Evolutionary conservation across 2,797 vertebrate genomes (phyloP).

Genomic region (Limosa lapponica): DNA sequence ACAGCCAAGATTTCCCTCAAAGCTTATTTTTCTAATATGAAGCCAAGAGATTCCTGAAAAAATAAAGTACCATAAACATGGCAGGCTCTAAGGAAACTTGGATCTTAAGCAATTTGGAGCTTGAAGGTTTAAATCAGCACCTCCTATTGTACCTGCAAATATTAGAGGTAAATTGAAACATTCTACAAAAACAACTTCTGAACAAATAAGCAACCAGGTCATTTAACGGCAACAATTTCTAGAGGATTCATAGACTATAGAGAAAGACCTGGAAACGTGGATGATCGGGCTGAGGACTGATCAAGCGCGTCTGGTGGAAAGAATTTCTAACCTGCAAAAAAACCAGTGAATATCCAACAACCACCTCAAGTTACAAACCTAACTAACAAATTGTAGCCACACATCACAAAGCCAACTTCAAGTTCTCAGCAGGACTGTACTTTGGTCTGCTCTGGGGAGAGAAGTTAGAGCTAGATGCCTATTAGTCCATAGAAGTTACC

Average conservation of each 20-base stretch:
- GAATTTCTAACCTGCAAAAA: neutral
- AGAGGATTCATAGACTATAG: neutral
- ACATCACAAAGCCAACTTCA: neutral
- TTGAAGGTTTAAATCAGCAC: neutral
- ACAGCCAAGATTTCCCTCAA: conserved; percentile 1
- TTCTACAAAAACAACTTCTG: neutral
- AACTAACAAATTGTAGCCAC: fast-evolving
- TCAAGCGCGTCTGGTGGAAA: neutral
- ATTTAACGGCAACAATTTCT: neutral
- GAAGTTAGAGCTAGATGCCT: neutral
- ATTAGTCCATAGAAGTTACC: neutral
- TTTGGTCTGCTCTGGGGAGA: neutral
- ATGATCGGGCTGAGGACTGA: fast-evolving
- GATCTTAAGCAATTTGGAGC: neutral
- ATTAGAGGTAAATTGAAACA: neutral
- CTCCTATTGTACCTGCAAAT: neutral
- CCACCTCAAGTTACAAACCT: neutral
- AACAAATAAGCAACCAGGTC: neutral
- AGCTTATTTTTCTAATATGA: neutral
- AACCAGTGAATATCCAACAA: fast-evolving
- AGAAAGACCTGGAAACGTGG: neutral
- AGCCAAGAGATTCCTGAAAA: neutral
- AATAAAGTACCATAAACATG: neutral
- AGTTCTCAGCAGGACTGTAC: neutral
- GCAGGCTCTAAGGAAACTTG: neutral